Evolutionary conservation across 2,888 invertebrate genomes (phyloP).

Genomic region (Drosophila paracracens): DNA sequence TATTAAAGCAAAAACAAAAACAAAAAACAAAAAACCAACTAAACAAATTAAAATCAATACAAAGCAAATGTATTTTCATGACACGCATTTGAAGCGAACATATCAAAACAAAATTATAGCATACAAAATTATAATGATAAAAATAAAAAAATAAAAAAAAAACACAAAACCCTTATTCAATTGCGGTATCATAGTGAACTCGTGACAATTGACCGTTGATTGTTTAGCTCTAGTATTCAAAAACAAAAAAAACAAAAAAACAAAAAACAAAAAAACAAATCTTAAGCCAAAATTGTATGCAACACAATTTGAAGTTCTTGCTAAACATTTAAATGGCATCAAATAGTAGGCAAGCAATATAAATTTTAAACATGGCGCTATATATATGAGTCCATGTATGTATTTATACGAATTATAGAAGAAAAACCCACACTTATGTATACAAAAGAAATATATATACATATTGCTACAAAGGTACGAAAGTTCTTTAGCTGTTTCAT

Average conservation of each 20-base stretch:
- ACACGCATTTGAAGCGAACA: constrained; percentile 75
- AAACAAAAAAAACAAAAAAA: neutral
- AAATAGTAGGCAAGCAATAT: constrained; percentile 45
- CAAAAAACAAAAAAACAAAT: neutral
- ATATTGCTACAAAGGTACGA: constrained; percentile 39
- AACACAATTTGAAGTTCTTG: constrained; percentile 37
- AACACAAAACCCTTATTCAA: constrained; percentile 19
- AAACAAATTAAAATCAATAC: constrained; percentile 33
- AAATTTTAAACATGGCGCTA: constrained; percentile 27
- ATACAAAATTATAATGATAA: constrained; percentile 13
- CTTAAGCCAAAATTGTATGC: constrained; percentile 8
- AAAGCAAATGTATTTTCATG: constrained; percentile 74
- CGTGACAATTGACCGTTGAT: constrained; percentile 49
- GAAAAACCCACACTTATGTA: constrained; percentile 42
- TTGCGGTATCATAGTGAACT: constrained; percentile 41
- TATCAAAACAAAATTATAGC: constrained; percentile 63
- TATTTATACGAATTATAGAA: constrained; percentile 37
- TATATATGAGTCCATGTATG: constrained; percentile 34
- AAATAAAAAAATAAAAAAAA: constrained; percentile 8
- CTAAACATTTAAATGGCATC: constrained; percentile 35
- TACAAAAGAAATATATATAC: constrained; percentile 45
- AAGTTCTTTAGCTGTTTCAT: constrained; percentile 70
- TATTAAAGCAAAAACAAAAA: constrained; percentile 39
- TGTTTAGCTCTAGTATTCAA: constrained; percentile 33
- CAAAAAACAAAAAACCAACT: constrained; percentile 8